These are phyloP conservation scores for Rhadinocentrus ornatus DNA, from an alignment of 2,797 vertebrate species.

Conservation along the genomic window DNA sequence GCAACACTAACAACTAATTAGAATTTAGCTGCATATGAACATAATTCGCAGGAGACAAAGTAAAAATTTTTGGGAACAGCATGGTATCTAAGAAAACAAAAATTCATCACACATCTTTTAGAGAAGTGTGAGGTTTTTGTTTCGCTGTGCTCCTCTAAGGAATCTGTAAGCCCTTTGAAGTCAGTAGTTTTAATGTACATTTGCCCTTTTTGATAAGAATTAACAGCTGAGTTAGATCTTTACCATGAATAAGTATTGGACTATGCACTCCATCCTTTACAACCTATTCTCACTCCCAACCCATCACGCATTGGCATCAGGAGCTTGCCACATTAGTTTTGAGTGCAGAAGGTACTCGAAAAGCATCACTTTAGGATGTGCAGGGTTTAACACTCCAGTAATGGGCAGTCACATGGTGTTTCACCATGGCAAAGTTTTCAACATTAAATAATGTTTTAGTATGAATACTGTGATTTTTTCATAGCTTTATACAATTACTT, in stretches of 20 bases:
- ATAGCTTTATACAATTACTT: neutral
- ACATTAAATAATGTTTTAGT: neutral
- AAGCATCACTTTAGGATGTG: neutral
- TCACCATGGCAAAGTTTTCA: neutral
- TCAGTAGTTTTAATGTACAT: constrained; percentile 74
- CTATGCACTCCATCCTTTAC: constrained; percentile 56
- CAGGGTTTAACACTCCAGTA: neutral
- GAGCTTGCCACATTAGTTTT: neutral
- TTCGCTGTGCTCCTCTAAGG: constrained; percentile 53
- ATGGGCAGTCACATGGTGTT: neutral
- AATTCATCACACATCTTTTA: constrained; percentile 30
- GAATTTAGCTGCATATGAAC: constrained; percentile 39
- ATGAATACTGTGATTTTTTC: neutral
- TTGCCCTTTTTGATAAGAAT: constrained; percentile 78
- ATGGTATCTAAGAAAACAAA: constrained; percentile 19
- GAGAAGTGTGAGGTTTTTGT: constrained; percentile 41
- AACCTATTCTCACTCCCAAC: neutral
- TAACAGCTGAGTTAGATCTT: constrained; percentile 53
- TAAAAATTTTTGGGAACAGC: constrained; percentile 29
- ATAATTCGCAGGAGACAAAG: constrained; percentile 55
- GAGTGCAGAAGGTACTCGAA: neutral
- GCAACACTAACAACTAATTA: constrained; percentile 5
- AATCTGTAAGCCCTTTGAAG: constrained; percentile 65
- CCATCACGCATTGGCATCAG: neutral
- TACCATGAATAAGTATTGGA: constrained; percentile 32